Base-by-base conservation (phyloP, 2,113 vertebrate species). In the Lophotis ruficrista region DNA sequence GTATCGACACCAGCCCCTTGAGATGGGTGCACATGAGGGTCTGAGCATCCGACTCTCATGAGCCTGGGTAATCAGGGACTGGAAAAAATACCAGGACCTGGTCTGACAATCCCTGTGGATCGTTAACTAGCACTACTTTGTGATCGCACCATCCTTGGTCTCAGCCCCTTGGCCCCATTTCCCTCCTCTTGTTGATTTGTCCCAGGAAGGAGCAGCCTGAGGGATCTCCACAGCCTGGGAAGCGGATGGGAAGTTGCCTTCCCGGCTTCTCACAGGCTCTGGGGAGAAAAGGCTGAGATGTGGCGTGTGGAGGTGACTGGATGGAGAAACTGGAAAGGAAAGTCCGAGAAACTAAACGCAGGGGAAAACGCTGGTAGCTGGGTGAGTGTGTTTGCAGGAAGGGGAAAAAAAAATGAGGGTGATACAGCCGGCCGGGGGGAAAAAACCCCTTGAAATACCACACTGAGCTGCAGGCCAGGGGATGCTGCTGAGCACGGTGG, bases 381-480 rank as follows among this genome's bases (percentile, higher is more conserved):
- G 6, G 18, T 45, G 14, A 79, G 30, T 2, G 4, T 45, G 27
- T 38, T 33, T 89, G 72, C 69, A 70, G 79, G 28, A 54, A 72
- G 41, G 45, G 72, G 48, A 37, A 65, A 56, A 78, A 78, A 16
- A 78, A 90, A 66, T 0, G 1, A 24, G 35, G 14, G n/a, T 1
- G 8, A 35, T 23, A 58, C 23, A 48, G 68, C 31, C 1, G 1
- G 23, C 6, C 4, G 1, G 8, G 14, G 13, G 10, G 64, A 35
- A 22, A 18, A 13, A 11, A 15, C 41, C 41, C 41, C 28, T 27
- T 9, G 7, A 33, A 37, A 35, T 7, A 24, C 7, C 0, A 1
- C 15, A 10, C 1, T 0, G 19, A 28, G n/a, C 54, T 30, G 60
- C 37, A 57, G 73, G 17, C 8, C 23, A 3, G 70, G 37, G 56